Base-by-base conservation (phyloP, 2,797 vertebrate species). In the Brachyalestes nurse region DNA sequence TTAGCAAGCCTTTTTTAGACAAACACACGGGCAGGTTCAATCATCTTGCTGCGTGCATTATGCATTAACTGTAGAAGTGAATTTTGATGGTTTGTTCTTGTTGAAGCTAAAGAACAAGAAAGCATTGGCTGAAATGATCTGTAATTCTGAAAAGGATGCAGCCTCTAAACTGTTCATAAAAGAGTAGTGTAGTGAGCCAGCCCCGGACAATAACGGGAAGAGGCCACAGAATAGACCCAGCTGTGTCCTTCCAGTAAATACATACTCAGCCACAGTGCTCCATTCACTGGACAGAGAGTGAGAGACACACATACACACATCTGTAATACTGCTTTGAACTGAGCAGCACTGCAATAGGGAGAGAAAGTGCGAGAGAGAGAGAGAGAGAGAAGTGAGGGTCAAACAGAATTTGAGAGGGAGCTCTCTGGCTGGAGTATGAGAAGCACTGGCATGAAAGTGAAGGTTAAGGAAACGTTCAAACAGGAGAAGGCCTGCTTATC, bases 151-250 rank as follows among this genome's bases (percentile, higher is more conserved):
- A 21, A 19, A 40, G 4, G 17, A 34, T 58, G 6, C 53, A 69
- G 64, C 5, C 9, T 58, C 66, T 53, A 55, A 79, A 72, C 25
- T 61, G 57, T 12, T 17, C 60, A 49, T 69, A 53, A 64, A 23
- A 71, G 61, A 61, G 53, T 45, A 45, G 47, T 12, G 6, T 23
- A 28, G 23, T 45, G 42, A 28, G 55, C 19, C 47, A 65, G 53
- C 34, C 38, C 25, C 34, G 40, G 40, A 82, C 55, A 78, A 77
- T 42, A 34, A 53, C 25, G 40, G 70, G 62, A 73, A 73, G 40
- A 49, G 51, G 40, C 42, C 57, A 28, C 19, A 45, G 57, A 71
- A 58, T 13, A 42, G 57, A 65, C 58, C 69, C 69, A 78, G 70
- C 61, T 67, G 57, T 21, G 34, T 45, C 60, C 47, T 23, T 57